Evolutionary conservation across 35 echinoderm and acorn worm species (phyloP), one percentile per base, ranked within the genome.

Genomic region (Acanthaster planci): DNA sequence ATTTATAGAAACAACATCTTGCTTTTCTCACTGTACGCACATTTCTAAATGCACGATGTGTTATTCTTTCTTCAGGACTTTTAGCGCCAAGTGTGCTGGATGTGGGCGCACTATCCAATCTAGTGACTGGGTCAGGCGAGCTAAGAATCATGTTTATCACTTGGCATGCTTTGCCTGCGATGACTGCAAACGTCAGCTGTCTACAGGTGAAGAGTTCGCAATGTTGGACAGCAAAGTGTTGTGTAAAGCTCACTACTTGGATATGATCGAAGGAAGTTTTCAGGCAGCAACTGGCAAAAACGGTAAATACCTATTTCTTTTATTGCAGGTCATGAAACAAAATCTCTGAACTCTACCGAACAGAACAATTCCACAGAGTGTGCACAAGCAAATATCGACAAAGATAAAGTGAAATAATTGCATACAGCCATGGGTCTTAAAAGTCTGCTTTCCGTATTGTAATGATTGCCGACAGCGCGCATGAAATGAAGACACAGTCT

Each of bases 81-180:
- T 90, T 64, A 88, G 85, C 5, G 83, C 87, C 60, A 97, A 82
- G 55, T 97, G 95, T 67, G 78, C 95, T 12, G 75, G 60, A 0
- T 97, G 95, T 44, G 53, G 10, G 10, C 87, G 95, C 26, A 82
- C 52, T 10, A 97, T 97, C 18, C 77, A 90, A 2, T 59, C 95
- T 0, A 90, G 84, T 42, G 95, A 97, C 52, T 97, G 95, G 95
- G 95, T 97, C 0, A 38, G 95, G 58, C 40, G 84, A 44, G 95
- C 95, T 30, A 97, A 83, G 84, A 51, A 90, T 22, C 40, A 90
- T 60, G 91, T 97, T 19, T 97, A 90, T 67, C 95, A 97, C 67
- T 84, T 97, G 1, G 95, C 95, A 12, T 97, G 95, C 36, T 97
- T 97, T 51, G 91, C 95, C 34, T 97, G 95, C 35, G 87, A 93